Base-by-base conservation (phyloP, 2,888 invertebrate species). In the Drosophila austrosaltans region DNA sequence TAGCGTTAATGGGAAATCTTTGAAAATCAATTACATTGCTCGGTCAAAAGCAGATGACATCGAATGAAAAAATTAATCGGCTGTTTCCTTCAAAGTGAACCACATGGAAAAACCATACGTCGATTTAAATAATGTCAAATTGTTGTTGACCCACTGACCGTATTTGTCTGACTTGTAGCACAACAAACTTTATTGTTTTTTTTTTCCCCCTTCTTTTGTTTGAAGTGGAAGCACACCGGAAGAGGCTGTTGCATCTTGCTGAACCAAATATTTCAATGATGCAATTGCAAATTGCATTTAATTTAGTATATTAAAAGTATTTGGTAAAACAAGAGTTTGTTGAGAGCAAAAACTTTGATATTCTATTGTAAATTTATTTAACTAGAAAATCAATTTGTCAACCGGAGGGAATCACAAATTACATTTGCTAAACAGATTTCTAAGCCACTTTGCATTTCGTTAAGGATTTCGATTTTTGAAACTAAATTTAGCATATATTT, bases 391-490 rank as follows among this genome's bases (percentile, higher is more conserved):
- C 22, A 48, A 48, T 48, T 48, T 48, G 25, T 12, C 16, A 48
- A 16, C 10, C 25, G 25, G 1, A 25, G 12, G 12, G 12, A 48
- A 25, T 25, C 22, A 22, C 1, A 48, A 48, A 48, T 48, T 25
- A 25, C 8, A 48, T 48, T 48, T 48, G 10, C 1, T 25, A 22
- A 48, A 48, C 16, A 48, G 16, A 48, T 48, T 48, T 22, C 16
- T 48, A 48, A 48, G 4, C 48, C 48, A 48, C 22, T 48, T 25
- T 16, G 12, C 48, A 10, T 25, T 25, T 10, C 25, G 12, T 48
- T 48, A 22, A 3, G 48, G 22, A 25, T 66, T 72, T 66, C 30
- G 72, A 72, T 73, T 73, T 74, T 68, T 64, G 42, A 69, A 69
- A 74, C 59, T 53, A 60, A 53, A 72, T 73, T 72, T 66, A 44